Conservation (phyloP, 2,888 invertebrate genomes). For the Andrena flavipes region DNA sequence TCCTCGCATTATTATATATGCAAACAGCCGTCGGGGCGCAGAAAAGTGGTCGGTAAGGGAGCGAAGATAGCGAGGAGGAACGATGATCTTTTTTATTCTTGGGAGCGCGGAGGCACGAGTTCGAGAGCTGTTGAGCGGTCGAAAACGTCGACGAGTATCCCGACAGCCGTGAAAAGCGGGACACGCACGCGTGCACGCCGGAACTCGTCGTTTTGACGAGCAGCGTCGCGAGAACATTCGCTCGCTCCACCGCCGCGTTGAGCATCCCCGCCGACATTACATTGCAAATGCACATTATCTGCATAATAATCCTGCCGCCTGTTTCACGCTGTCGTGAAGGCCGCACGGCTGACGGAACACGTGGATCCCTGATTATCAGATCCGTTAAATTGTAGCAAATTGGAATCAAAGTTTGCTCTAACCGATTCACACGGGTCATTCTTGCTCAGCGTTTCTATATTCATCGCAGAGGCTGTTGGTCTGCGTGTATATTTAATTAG, state of each 20-base stretch:
- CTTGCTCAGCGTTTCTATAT: neutral
- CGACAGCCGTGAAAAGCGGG: slow-evolving; percentile 47
- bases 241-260: slow-evolving; percentile 36
- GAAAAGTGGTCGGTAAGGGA: slow-evolving; percentile 40
- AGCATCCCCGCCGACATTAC: slow-evolving; percentile 46
- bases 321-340: slow-evolving; percentile 51
- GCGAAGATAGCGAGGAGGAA: slow-evolving; percentile 12
- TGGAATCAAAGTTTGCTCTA: slow-evolving; percentile 63
- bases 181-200: slow-evolving; percentile 33
- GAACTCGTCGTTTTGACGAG: slow-evolving; percentile 51
- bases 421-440: neutral
- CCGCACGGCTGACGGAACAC: slow-evolving; percentile 47
- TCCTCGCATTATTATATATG: slow-evolving; percentile 26
- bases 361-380: slow-evolving; percentile 66
- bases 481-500: no score
- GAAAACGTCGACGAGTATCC: slow-evolving; percentile 39
- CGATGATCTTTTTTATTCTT: slow-evolving; percentile 21
- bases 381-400: slow-evolving; percentile 66
- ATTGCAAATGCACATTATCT: slow-evolving; percentile 67
- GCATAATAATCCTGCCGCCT: slow-evolving; percentile 67
- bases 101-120: neutral
- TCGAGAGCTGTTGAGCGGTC: slow-evolving; percentile 22
- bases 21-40: slow-evolving; percentile 8
- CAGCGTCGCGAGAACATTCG: slow-evolving; percentile 52
- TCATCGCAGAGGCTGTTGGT: neutral